These are phyloP conservation scores for Drosophila seguyi DNA, from an alignment of 1,140 invertebrate genomes.

Conservation along the genomic window DNA sequence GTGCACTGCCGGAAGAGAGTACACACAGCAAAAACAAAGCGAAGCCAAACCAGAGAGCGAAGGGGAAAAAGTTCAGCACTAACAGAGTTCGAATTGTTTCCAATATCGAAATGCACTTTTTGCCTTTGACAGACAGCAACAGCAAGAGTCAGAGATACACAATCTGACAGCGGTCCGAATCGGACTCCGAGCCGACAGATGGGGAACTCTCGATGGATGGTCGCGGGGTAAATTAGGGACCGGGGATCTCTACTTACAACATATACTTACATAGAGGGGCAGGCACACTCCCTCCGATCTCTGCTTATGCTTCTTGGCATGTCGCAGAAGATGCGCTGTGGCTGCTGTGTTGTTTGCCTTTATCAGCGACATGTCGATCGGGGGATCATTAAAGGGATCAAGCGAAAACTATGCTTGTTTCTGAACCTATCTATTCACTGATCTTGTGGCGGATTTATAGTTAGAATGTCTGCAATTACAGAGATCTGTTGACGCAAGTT, in stretches of 20 bases:
- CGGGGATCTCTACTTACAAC: neutral
- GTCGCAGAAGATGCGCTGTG: conserved; percentile 15
- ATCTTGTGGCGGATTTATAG: neutral
- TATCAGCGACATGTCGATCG: conserved; percentile 26
- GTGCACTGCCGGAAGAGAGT: conserved; percentile 78
- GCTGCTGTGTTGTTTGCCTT: neutral
- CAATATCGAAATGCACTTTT: conserved; percentile 75
- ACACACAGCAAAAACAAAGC: conserved; percentile 37
- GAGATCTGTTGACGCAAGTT: neutral
- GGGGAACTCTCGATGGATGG: conserved; percentile 12
- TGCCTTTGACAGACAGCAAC: conserved; percentile 68
- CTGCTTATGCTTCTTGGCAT: conserved; percentile 48
- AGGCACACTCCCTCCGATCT: conserved; percentile 13
- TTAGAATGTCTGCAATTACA: conserved; percentile 4
- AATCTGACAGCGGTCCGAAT: conserved; percentile 68
- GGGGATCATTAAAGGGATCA: conserved; percentile 27
- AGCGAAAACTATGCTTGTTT: conserved; percentile 4
- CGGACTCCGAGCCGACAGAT: conserved; percentile 31
- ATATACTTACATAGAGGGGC: neutral
- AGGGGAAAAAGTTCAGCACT: conserved; percentile 51
- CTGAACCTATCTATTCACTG: neutral
- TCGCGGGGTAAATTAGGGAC: conserved; percentile 14
- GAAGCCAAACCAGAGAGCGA: conserved; percentile 5
- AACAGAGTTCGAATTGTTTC: conserved; percentile 71
- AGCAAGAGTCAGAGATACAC: conserved; percentile 57